Conservation (phyloP, 2,797 vertebrate species). For the Sebastes miniatus region DNA sequence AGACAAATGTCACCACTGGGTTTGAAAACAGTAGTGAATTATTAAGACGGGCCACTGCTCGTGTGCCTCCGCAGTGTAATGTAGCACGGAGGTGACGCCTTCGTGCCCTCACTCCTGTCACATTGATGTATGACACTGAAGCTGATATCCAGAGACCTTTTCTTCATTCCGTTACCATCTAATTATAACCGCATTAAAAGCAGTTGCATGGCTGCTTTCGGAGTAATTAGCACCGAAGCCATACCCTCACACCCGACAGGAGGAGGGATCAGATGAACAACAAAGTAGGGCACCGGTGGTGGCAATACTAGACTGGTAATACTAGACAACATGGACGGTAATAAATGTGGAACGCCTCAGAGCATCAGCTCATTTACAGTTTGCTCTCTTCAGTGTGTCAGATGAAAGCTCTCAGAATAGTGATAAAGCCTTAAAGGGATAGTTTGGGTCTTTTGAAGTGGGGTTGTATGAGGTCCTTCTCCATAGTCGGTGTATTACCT, state of each 20-base stretch:
- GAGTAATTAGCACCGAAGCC: constrained; percentile 33
- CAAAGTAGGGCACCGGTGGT: constrained; percentile 14
- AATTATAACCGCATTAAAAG: constrained; percentile 21
- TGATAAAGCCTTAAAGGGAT: neutral
- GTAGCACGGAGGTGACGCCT: neutral
- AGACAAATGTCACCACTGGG: constrained; percentile 37
- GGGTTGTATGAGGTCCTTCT: no score
- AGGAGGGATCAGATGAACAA: constrained; percentile 12
- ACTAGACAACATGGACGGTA: constrained; percentile 6
- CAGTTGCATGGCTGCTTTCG: constrained; percentile 1
- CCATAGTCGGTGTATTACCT: no score
- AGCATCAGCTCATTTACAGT: constrained; percentile 2
- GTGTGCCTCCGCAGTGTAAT: constrained; percentile 19
- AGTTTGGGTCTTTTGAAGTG: no score
- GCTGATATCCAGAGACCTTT: neutral
- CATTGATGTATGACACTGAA: neutral
- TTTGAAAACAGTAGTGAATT: constrained; percentile 48
- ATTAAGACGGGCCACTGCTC: constrained; percentile 41
- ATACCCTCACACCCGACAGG: constrained; percentile 29
- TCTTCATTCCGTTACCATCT: neutral
- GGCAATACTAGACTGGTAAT: constrained; percentile 10
- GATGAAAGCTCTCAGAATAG: neutral
- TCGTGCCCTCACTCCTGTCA: neutral
- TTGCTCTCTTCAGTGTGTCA: neutral
- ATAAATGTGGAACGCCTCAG: neutral